phyloP scores from a whole-genome alignment of 2,888 invertebrate genomes.

The Acronicta psi region DNA sequence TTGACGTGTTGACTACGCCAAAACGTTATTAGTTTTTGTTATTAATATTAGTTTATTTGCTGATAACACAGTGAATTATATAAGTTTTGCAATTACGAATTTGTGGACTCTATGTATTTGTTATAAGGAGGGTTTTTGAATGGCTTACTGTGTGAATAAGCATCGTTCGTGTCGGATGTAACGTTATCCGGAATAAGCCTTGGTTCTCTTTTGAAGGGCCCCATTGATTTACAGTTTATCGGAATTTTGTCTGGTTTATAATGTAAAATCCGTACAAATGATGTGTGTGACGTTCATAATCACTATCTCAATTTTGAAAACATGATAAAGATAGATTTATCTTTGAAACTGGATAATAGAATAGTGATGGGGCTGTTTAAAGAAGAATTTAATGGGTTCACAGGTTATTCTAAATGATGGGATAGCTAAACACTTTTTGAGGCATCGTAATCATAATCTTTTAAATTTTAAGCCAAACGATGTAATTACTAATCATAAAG shows the following conservation, averaged over 20 bases:
- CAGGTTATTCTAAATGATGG: constrained; percentile 33
- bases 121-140: constrained; percentile 34
- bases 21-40: constrained; percentile 41
- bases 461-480: constrained; percentile 16
- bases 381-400: constrained; percentile 35
- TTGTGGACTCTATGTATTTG: constrained; percentile 33
- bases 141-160: constrained; percentile 26
- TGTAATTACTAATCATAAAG: constrained; percentile 28
- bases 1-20: constrained; percentile 24
- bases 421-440: constrained; percentile 27
- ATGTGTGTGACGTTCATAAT: constrained; percentile 20
- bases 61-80: constrained; percentile 51
- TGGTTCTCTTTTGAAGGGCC: constrained; percentile 45
- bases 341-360: constrained; percentile 3
- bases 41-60: constrained; percentile 34
- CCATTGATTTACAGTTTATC: constrained; percentile 53
- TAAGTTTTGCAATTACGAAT: constrained; percentile 24
- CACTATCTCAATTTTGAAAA: constrained; percentile 15
- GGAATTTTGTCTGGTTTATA: constrained; percentile 43
- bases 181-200: constrained; percentile 49
- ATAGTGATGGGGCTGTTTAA: constrained; percentile 5
- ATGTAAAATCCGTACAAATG: constrained; percentile 39
- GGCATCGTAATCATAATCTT: constrained; percentile 21
- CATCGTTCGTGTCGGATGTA: constrained; percentile 46
- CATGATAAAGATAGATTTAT: constrained; percentile 5